These are phyloP conservation scores for Rhabdornis inornatus DNA, from an alignment of 2,113 vertebrate genomes.

Conservation along the genomic window DNA sequence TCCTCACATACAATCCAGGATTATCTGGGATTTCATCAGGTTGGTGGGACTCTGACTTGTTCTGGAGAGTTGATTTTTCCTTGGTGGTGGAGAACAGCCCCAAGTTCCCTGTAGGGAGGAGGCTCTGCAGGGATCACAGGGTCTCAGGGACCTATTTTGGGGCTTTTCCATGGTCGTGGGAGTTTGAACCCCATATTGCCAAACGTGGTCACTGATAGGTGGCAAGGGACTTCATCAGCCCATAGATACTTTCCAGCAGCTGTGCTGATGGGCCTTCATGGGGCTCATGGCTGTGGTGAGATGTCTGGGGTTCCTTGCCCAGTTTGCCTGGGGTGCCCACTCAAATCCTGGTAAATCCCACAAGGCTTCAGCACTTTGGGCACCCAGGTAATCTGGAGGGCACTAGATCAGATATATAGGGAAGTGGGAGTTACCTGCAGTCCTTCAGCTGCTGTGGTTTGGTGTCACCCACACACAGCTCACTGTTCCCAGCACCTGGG, in stretches of 20 bases:
- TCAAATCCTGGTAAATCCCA: background rate
- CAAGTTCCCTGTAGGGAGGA: background rate
- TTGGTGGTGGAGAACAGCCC: background rate
- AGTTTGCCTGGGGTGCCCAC: background rate
- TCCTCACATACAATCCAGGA: constrained; percentile 79
- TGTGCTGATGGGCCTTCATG: rapidly evolving
- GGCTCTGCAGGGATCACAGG: background rate
- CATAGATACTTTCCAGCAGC: background rate
- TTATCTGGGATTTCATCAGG: constrained; percentile 81
- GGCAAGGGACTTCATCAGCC: background rate
- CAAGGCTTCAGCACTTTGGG: background rate
- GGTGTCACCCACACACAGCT: background rate
- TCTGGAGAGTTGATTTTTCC: background rate
- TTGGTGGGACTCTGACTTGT: background rate
- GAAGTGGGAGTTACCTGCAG: background rate
- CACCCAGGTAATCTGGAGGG: background rate
- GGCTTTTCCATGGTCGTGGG: background rate
- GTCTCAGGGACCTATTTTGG: background rate
- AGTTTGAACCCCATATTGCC: rapidly evolving
- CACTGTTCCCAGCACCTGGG: background rate
- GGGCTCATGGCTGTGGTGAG: background rate
- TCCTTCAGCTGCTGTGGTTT: background rate
- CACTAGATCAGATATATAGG: background rate
- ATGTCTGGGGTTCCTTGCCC: background rate
- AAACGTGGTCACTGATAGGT: rapidly evolving